A percentile compares a stretch with the other conserved stretches of the same genome.
Conservation (phyloP, 2,113 vertebrate species). For the Diphyllodes magnificus region DNA sequence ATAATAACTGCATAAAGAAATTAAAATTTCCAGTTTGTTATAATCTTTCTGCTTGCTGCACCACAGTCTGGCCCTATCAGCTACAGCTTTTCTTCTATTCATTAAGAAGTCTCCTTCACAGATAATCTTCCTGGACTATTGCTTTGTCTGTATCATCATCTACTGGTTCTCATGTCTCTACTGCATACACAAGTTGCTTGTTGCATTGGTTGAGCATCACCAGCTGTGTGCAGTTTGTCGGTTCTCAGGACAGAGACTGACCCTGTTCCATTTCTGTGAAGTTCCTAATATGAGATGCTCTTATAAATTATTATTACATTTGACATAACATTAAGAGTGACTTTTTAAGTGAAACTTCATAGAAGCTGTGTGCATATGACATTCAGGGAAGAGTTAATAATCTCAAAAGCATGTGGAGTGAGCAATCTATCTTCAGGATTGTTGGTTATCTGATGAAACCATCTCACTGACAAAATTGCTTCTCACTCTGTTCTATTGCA, state of each 20-base stretch:
- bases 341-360: background rate
- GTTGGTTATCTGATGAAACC: background rate
- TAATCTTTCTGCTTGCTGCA: background rate
- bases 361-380: background rate
- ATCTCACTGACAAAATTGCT: background rate
- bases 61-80: background rate
- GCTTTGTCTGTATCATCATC: background rate
- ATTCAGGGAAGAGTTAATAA: background rate
- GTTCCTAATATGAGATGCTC: background rate
- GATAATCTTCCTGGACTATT: background rate
- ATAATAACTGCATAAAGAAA: background rate
- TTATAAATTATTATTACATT: background rate
- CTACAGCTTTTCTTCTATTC: background rate
- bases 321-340: background rate
- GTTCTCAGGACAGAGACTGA: background rate
- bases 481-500: background rate
- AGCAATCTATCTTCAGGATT: background rate
- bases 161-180: background rate
- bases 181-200: background rate
- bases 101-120: background rate
- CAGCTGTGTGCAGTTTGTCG: background rate
- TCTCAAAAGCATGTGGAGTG: background rate
- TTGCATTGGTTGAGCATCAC: background rate
- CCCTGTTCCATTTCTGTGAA: background rate
- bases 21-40: background rate